phyloP scores from a whole-genome alignment of 1,140 invertebrate species.

The Trissolcus basalis region DNA sequence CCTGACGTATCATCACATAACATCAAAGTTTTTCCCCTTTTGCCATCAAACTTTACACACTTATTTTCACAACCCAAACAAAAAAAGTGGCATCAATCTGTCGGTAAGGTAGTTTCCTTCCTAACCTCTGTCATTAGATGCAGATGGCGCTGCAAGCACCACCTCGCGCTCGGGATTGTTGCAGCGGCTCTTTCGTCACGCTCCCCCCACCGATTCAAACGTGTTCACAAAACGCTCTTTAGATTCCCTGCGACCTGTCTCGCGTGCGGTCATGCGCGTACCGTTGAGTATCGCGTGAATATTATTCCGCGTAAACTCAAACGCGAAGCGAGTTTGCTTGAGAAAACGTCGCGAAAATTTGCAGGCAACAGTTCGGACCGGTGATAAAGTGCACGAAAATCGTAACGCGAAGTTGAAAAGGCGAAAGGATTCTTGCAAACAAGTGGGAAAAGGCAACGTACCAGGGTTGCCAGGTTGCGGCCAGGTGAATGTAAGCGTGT shows the following conservation, averaged over 20 bases:
- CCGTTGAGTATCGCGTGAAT: conserved; percentile 29
- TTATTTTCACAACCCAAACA: too few relatives aligned
- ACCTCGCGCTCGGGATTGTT: too few relatives aligned
- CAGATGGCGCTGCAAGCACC: too few relatives aligned
- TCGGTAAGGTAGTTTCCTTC: too few relatives aligned
- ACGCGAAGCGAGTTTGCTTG: conserved; percentile 7
- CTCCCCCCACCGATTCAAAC: too few relatives aligned
- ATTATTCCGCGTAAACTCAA: conserved; percentile 45
- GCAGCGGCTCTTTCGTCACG: too few relatives aligned
- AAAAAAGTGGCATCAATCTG: too few relatives aligned
- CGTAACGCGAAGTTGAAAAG: not conserved
- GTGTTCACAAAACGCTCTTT: too few relatives aligned
- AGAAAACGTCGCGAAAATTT: conserved; percentile 2
- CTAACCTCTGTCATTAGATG: too few relatives aligned
- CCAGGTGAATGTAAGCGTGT: conserved; percentile 57
- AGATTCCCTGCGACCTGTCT: conserved; percentile 50
- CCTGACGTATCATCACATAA: too few relatives aligned
- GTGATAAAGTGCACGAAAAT: conserved; percentile 5
- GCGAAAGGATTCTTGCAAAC: conserved; percentile 47
- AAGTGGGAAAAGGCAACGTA: conserved; percentile 44
- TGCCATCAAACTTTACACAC: too few relatives aligned
- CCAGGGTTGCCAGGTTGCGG: conserved; percentile 60
- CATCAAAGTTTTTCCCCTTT: too few relatives aligned
- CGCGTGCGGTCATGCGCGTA: conserved; percentile 55
- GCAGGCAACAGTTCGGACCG: not conserved